Evolutionary conservation across 2,113 vertebrate genomes (phyloP).

Genomic region (Aplodontia rufa): DNA sequence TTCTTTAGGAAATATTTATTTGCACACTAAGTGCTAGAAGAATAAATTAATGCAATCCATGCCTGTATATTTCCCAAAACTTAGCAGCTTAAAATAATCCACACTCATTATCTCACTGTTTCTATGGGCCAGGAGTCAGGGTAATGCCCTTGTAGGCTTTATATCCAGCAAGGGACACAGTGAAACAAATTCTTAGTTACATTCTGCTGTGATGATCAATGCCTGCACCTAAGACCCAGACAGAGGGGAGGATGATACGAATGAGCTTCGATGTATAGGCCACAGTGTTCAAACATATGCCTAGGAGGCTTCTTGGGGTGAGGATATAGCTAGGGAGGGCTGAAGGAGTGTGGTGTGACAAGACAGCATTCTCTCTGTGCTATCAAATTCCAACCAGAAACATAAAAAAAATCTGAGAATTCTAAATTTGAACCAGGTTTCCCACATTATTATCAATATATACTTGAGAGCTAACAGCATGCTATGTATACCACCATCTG

Average conservation of each 20-base stretch:
- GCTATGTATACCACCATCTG: background rate
- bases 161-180: background rate
- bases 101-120: background rate
- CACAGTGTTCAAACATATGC: background rate
- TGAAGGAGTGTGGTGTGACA: background rate
- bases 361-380: background rate
- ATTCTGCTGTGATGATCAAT: background rate
- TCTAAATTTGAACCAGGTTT: background rate
- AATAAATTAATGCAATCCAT: background rate
- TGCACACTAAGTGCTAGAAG: background rate
- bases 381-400: background rate
- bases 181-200: background rate
- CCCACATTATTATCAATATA: background rate
- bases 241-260: background rate
- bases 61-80: background rate
- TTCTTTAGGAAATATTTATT: conserved; percentile 1
- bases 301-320: no score
- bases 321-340: background rate
- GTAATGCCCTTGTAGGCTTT: background rate
- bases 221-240: background rate
- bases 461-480: background rate
- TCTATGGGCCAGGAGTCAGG: background rate
- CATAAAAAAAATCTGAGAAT: background rate
- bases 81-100: background rate
- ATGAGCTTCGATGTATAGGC: background rate